These are phyloP conservation scores for Chionodraco myersi DNA, from an alignment of 2,113 vertebrate species.

Conservation along the genomic window DNA sequence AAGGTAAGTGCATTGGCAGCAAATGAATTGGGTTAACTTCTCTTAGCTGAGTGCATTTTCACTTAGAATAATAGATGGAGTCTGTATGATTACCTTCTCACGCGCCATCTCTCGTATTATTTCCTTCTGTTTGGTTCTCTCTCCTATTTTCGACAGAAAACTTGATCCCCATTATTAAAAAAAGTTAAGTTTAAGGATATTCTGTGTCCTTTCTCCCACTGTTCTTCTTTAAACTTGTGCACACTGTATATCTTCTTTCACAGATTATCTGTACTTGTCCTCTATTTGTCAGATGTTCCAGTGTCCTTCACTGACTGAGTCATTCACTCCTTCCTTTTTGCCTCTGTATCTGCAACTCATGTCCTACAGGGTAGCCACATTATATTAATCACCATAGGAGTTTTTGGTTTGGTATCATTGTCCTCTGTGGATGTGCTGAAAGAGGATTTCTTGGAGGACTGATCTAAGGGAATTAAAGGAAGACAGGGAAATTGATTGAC, in stretches of 20 bases:
- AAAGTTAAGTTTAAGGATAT: constrained; percentile 4
- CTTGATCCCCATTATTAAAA: neutral
- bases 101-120: constrained; percentile 10
- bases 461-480: constrained; percentile 1
- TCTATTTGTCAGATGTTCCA: neutral
- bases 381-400: constrained; percentile 10
- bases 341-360: constrained; percentile 6
- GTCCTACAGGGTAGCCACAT: constrained; percentile 4
- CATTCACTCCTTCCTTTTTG: constrained; percentile 11
- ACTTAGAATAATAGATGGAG: constrained; percentile 63
- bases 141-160: constrained; percentile 8
- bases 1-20: constrained; percentile 71
- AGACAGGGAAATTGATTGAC: neutral
- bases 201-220: neutral
- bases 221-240: neutral
- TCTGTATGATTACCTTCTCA: constrained; percentile 46
- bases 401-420: neutral
- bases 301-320: neutral
- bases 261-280: constrained; percentile 7
- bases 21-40: constrained; percentile 78
- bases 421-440: constrained; percentile 12
- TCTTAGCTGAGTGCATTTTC: constrained; percentile 66
- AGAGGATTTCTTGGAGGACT: neutral
- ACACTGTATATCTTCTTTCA: neutral
- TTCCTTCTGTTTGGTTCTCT: constrained; percentile 9